Base-by-base conservation (phyloP, 1,140 invertebrate genomes). In the Bombyx mori region DNA sequence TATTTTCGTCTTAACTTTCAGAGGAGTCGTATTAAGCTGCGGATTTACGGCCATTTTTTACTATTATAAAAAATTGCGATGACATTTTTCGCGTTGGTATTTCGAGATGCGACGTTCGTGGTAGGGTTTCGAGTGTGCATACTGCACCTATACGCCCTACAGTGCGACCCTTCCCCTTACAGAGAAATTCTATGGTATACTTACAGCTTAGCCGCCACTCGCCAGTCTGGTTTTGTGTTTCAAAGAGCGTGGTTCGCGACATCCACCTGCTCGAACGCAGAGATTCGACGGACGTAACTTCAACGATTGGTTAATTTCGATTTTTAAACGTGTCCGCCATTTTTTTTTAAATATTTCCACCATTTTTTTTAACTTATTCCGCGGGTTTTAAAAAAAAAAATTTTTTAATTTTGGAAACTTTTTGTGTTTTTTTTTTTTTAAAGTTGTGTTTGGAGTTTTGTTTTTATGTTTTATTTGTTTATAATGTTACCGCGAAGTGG, bases 141-240 rank as follows among this genome's bases (percentile, higher is more conserved):
- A 73, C 76, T 80, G 79, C 82, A 79, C 79, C 74, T 76, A 78
- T 69, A 82, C 81, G 79, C 82, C 82, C 82, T 86, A 73, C 70
- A 72, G 62, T 72, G 66, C 79, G 82, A 82, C 82, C 82, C 82
- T 86, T 86, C 82, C 82, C 82, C 79, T 79, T 82, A 77, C 79
- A 63, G 73, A 80, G 76, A 80, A 49, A 80, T 85, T 80, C 79
- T 83, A 83, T 82, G 77, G 82, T 81, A 86, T 83, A 86, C 81
- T 81, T 82, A 86, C 82, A 77, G 77, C 75, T 83, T 79, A 76
- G 73, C 73, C 69, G 79, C 12, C 12, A 18, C 12, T 77, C 82
- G 82, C 80, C 82, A 86, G 82, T 86, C 82, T 86, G 82, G 79
- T 83, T 82, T 82, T 79, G 80, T 75, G 66, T 75, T 77, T 73